Percentiles rank a stretch among this genome's conserved stretches.
Evolutionary conservation across 2,113 vertebrate species (phyloP).

Genomic region (Trochalopteron elliotii): DNA sequence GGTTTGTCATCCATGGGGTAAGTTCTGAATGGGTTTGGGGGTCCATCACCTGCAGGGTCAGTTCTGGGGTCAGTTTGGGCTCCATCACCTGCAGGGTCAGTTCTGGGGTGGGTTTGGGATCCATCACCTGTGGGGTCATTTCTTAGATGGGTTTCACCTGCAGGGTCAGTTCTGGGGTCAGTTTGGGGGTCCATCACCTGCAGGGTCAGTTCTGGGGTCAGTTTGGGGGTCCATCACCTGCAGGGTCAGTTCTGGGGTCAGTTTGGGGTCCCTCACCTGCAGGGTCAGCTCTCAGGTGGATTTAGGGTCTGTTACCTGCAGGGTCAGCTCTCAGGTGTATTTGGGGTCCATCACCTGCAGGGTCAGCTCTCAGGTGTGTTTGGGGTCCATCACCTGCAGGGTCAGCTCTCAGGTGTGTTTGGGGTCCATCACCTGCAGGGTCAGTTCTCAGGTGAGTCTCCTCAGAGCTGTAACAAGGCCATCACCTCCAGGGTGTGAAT

Average conservation of each 20-base stretch:
- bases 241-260: fast-evolving
- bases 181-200: too few relatives aligned
- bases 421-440: fast-evolving
- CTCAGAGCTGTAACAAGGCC: neutral
- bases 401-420: fast-evolving
- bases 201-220: neutral
- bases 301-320: fast-evolving
- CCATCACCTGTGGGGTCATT: fast-evolving
- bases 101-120: fast-evolving
- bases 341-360: fast-evolving
- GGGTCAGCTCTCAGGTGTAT: fast-evolving
- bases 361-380: fast-evolving
- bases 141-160: fast-evolving
- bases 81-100: fast-evolving
- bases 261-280: fast-evolving
- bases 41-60: fast-evolving
- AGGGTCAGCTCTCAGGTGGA: fast-evolving
- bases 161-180: too few relatives aligned
- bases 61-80: too few relatives aligned
- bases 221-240: fast-evolving
- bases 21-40: too few relatives aligned
- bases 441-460: neutral
- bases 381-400: fast-evolving
- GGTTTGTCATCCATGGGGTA: fast-evolving
- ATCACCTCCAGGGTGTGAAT: neutral